Base-by-base conservation (phyloP, 2,888 invertebrate species). In the Clivina fossor region DNA sequence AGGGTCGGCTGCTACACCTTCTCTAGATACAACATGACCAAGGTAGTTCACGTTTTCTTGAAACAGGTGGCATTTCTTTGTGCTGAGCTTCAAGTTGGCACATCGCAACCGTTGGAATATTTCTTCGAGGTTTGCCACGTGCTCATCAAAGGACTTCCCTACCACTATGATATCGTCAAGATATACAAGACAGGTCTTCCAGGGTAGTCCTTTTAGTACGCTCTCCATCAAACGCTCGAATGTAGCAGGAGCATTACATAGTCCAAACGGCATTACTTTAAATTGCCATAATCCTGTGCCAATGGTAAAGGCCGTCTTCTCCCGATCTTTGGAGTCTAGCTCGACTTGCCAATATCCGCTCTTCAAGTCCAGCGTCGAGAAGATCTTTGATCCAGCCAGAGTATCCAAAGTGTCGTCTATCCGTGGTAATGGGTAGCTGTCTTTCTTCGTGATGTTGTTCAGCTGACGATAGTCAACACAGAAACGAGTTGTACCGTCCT, bases 191-290 rank as follows among this genome's bases (percentile, higher is more conserved):
- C n/a, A n/a, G n/a, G n/a, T n/a, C n/a, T n/a, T n/a, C n/a, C n/a
- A n/a, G n/a, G n/a, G n/a, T n/a, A n/a, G n/a, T n/a, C n/a, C n/a
- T n/a, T n/a, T n/a, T n/a, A n/a, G n/a, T n/a, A n/a, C n/a, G n/a
- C n/a, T n/a, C n/a, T n/a, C n/a, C 63, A 62, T 62, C 3, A 62
- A 26, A 1, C 60, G 50, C 35, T 64, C 59, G 47, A 61, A 62
- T 2, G 61, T 62, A 1, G 61, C 60, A 4, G 59, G 26, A 26
- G 26, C 26, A 26, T 7, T 5, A n/a, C n/a, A n/a, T 8, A 26
- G 26, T 7, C 5, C 26, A 5, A 5, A 53, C 61, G 61, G 1
- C 59, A 61, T 60, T 61, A 61, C 1, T 60, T 59, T 1, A 50
- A 50, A 35, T 61, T 61, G 16, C 62, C 56, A 57, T 57, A 61